Evolutionary conservation across 2,888 invertebrate species (phyloP), one percentile per base, ranked within the genome.

Genomic region (Isoperla grammatica): DNA sequence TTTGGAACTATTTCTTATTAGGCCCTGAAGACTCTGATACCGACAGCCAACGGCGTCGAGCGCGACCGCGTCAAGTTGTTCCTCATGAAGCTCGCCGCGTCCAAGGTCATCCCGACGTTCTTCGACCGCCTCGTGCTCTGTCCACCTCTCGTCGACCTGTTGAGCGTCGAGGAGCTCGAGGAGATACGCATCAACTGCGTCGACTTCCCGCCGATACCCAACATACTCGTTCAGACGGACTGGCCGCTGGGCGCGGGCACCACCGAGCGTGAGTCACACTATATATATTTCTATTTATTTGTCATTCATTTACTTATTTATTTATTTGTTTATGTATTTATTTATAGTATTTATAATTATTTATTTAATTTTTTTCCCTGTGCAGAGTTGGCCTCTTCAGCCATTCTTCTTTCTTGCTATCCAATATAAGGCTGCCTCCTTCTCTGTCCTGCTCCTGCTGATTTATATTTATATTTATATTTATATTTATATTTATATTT

Each of bases 61-160:
- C 75, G 71, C 65, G 69, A 70, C 64, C 67, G 72, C 49, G 68
- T 80, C 53, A 74, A 77, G 57, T 69, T 70, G 23, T 78, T 76
- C 67, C 67, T 80, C 12, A 65, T 78, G 12, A 75, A 79, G 63
- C 67, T 78, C 42, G 67, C 74, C 48, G 64, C 71, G 23, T 70
- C 68, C 48, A 69, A 68, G 35, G 69, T 72, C 35, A 68, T 72
- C 67, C 64, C 70, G 68, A 71, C 74, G 61, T 64, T 75, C 64
- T 67, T 75, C 68, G 62, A 66, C 11, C 72, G 68, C 65, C 68
- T 80, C 60, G 69, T 76, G 6, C 67, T 69, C 2, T 72, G 72
- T 66, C 67, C 71, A 15, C 69, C 71, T 40, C 72, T 78, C 56
- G 39, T 64, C 20, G 68, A 68, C 59, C 67, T 79, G 39, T 77